A percentile compares a stretch with the other conserved stretches of the same genome.
Evolutionary conservation across 2,888 invertebrate species (phyloP).

Genomic region (Xestia c-nigrum): DNA sequence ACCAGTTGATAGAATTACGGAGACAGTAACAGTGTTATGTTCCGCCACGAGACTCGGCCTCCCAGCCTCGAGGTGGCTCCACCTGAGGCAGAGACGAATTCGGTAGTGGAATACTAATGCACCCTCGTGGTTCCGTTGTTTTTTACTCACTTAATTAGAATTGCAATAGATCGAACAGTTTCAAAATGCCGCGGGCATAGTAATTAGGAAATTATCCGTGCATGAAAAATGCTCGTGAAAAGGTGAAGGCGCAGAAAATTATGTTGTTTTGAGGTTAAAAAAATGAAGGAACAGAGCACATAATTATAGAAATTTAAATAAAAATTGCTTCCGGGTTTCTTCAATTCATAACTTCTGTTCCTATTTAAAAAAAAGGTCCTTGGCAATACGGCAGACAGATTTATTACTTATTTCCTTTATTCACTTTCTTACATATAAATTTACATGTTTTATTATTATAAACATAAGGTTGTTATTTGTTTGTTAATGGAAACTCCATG

Average conservation of each 20-base stretch:
- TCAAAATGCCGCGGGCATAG: slow-evolving; percentile 37
- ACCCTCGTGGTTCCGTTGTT: slow-evolving; percentile 28
- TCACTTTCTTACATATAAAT: no score
- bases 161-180: slow-evolving; percentile 60
- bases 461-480: background rate
- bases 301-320: background rate
- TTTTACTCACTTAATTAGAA: slow-evolving; percentile 58
- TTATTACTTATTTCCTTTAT: no score
- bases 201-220: slow-evolving; percentile 28
- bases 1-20: slow-evolving; percentile 59
- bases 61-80: slow-evolving; percentile 62
- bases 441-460: background rate
- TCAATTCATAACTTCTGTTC: background rate
- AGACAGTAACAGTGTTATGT: slow-evolving; percentile 70
- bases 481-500: background rate
- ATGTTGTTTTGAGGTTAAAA: background rate
- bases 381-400: no score
- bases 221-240: background rate
- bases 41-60: slow-evolving; percentile 46
- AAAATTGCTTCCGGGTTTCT: background rate
- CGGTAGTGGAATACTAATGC: slow-evolving; percentile 62
- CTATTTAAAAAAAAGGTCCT: background rate
- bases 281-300: background rate
- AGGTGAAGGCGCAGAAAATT: background rate
- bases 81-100: slow-evolving; percentile 69